phyloP scores from a whole-genome alignment of 1,140 invertebrate genomes.

The Coenobita brevimanus region DNA sequence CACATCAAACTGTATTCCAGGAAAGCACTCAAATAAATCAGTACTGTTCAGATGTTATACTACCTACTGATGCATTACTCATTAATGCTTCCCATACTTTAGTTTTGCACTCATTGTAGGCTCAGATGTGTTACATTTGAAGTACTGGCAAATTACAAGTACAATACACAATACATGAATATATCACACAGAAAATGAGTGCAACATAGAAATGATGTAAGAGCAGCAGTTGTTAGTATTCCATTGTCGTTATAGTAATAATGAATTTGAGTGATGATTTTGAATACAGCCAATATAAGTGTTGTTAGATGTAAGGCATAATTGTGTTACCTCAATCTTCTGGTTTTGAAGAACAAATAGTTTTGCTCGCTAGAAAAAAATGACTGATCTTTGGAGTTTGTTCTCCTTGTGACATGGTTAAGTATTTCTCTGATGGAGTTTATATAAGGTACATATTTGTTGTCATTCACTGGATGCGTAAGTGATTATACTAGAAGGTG shows the following conservation, averaged over 20 bases:
- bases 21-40: conserved; percentile 31
- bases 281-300: conserved; percentile 23
- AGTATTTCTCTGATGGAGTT: conserved; percentile 58
- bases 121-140: too few species aligned
- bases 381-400: conserved; percentile 35
- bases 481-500: background rate
- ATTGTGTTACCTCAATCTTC: conserved; percentile 57
- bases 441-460: too few species aligned
- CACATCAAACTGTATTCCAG: conserved; percentile 33
- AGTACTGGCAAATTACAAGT: too few species aligned
- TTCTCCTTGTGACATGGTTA: conserved; percentile 48
- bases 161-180: too few species aligned
- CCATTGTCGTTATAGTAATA: conserved; percentile 23
- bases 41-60: conserved; percentile 32
- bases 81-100: conserved; percentile 3
- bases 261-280: conserved; percentile 14
- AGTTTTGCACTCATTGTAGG: background rate
- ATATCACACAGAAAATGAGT: too few species aligned
- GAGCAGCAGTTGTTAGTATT: conserved; percentile 43
- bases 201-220: background rate
- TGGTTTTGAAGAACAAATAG: conserved; percentile 58
- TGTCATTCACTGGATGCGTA: background rate
- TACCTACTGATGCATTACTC: conserved; percentile 38
- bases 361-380: conserved; percentile 51
- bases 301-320: conserved; percentile 54